These are phyloP conservation scores for Rhizoglyphus robini DNA, from an alignment of 1,140 invertebrate species.

Conservation along the genomic window DNA sequence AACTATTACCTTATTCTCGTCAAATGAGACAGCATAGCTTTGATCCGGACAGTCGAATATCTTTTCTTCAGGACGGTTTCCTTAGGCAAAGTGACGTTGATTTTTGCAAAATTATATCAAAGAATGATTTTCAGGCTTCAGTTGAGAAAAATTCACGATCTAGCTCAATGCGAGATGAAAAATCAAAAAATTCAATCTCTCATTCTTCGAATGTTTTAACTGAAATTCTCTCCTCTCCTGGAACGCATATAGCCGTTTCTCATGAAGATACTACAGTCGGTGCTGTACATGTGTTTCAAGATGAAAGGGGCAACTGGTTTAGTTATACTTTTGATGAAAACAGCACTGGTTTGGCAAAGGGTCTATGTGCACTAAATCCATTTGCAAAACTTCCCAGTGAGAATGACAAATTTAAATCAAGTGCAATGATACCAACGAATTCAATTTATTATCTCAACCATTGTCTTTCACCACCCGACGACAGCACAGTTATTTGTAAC, in stretches of 20 bases:
- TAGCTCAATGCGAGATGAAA: background rate
- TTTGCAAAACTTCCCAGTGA: background rate
- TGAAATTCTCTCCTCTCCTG: conserved; percentile 30
- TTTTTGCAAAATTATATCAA: no score
- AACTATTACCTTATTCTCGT: no score
- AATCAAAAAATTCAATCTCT: background rate
- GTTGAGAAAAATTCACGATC: background rate
- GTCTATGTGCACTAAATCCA: conserved; percentile 26
- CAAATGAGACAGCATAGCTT: no score
- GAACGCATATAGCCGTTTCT: conserved; percentile 57
- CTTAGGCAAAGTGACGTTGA: no score
- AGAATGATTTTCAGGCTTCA: no score
- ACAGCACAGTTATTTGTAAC: background rate
- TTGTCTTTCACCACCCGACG: background rate
- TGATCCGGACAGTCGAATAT: no score
- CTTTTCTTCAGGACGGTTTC: no score
- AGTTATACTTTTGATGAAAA: conserved; percentile 76
- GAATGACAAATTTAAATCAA: background rate
- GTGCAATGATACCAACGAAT: background rate
- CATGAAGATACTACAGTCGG: conserved; percentile 76
- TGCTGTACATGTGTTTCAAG: conserved; percentile 64
- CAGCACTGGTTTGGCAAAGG: conserved; percentile 42
- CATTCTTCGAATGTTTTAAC: conserved; percentile 22
- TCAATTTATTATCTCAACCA: conserved; percentile 7
- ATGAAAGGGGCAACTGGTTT: conserved; percentile 47